Percentiles rank a stretch among this genome's conserved stretches.
phyloP scores from a whole-genome alignment of 2,888 invertebrate species.

The Catocala fraxini region DNA sequence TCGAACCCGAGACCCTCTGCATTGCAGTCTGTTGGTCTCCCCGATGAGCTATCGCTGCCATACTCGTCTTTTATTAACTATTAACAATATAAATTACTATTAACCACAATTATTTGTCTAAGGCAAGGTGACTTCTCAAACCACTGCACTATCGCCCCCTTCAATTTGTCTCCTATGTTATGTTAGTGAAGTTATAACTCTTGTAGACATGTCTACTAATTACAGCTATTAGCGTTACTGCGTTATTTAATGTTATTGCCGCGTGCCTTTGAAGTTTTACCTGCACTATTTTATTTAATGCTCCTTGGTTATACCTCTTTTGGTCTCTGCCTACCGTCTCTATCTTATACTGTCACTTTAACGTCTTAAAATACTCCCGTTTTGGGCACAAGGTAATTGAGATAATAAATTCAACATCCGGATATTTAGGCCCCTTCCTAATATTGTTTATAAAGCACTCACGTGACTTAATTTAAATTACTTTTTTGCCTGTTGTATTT shows the following conservation, averaged over 20 bases:
- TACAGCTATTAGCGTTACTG: conserved; percentile 48
- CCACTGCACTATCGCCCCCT: too few species aligned
- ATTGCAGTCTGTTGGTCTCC: too few species aligned
- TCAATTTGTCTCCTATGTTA: too few species aligned
- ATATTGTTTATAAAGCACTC: conserved; percentile 8
- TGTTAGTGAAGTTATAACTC: conserved; percentile 30
- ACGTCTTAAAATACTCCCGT: conserved; percentile 14
- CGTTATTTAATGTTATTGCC: conserved; percentile 47
- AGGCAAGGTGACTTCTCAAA: too few species aligned
- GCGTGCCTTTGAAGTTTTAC: conserved; percentile 46
- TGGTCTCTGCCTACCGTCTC: conserved; percentile 11
- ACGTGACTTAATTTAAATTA: conserved; percentile 12
- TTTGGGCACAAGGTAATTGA: conserved; percentile 22
- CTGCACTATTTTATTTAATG: conserved; percentile 37
- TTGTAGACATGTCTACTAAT: conserved; percentile 54
- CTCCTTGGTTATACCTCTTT: conserved; percentile 13
- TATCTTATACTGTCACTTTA: conserved; percentile 22
- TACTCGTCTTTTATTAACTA: too few species aligned
- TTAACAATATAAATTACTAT: too few species aligned
- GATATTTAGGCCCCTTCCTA: conserved; percentile 10
- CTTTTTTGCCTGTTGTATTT: conserved; percentile 26
- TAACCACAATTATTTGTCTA: too few species aligned
- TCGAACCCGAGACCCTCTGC: too few species aligned
- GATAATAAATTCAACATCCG: conserved; percentile 16
- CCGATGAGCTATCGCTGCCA: too few species aligned